phyloP scores from a whole-genome alignment of 2,797 vertebrate genomes.

The Protonibea diacanthus region DNA sequence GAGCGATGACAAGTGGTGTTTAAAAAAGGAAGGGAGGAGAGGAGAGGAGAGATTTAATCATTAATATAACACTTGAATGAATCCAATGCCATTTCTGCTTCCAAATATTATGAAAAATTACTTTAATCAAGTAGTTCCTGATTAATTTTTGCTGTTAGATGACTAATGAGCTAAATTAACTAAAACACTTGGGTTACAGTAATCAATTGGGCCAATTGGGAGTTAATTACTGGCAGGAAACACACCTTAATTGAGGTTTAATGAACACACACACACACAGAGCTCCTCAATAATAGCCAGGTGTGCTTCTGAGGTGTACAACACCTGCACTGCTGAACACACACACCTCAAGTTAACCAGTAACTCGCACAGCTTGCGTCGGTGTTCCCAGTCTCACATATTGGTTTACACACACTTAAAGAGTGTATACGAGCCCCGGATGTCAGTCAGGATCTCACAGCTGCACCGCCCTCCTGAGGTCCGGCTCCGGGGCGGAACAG shows the following conservation, averaged over 20 bases:
- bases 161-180: neutral
- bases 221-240: neutral
- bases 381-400: conserved; percentile 20
- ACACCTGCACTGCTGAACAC: conserved; percentile 57
- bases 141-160: too few relatives aligned
- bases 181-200: neutral
- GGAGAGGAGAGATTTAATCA: neutral
- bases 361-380: conserved; percentile 32
- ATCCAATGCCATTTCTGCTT: neutral
- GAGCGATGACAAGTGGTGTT: conserved; percentile 32
- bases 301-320: conserved; percentile 61
- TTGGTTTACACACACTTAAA: conserved; percentile 24
- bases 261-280: conserved; percentile 27
- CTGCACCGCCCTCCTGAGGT: conserved; percentile 73
- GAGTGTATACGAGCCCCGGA: conserved; percentile 65
- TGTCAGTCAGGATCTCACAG: conserved; percentile 73
- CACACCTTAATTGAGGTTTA: neutral
- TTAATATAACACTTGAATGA: too few relatives aligned
- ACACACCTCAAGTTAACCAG: conserved; percentile 52
- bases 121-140: neutral
- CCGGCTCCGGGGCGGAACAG: conserved; percentile 78
- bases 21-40: neutral
- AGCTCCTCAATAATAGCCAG: conserved; percentile 36
- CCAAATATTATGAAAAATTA: neutral
- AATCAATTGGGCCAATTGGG: neutral